Conservation (phyloP, 2,888 invertebrate species). For the Dryobota labecula region DNA sequence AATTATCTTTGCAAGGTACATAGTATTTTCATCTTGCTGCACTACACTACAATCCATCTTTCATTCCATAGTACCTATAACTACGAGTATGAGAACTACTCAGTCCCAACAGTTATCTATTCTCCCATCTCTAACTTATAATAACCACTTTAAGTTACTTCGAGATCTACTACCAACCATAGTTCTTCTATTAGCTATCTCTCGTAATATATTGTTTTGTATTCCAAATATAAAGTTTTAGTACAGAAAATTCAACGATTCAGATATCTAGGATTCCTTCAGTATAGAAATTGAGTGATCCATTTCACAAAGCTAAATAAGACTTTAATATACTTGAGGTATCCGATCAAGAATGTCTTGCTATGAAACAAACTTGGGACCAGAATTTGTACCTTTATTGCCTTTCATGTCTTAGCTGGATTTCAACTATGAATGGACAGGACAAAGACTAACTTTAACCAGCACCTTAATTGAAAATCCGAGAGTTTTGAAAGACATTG, state of each 20-base stretch:
- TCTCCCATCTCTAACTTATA: conserved; percentile 26
- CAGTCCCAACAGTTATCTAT: conserved; percentile 6
- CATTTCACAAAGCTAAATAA: conserved; percentile 21
- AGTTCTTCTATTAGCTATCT: conserved; percentile 13
- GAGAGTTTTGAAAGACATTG: too few species aligned
- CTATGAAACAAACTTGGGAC: conserved; percentile 35
- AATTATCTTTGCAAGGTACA: too few species aligned
- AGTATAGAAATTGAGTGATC: conserved; percentile 3
- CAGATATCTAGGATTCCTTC: conserved; percentile 18
- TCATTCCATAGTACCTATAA: background rate
- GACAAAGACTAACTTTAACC: background rate
- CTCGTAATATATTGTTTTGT: conserved; percentile 13
- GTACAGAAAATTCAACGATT: background rate
- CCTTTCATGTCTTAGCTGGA: conserved; percentile 12
- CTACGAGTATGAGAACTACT: conserved; percentile 11
- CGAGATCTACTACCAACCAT: conserved; percentile 3
- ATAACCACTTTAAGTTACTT: conserved; percentile 41
- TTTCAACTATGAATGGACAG: conserved; percentile 24
- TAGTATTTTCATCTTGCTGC: background rate
- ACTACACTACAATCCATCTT: background rate
- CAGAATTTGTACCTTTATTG: conserved; percentile 17
- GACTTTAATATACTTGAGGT: conserved; percentile 28
- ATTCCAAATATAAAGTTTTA: conserved; percentile 20
- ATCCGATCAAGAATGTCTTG: conserved; percentile 41
- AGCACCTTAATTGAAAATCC: too few species aligned